Conservation (phyloP, 2,888 invertebrate species). For the Teleiodes luculella region DNA sequence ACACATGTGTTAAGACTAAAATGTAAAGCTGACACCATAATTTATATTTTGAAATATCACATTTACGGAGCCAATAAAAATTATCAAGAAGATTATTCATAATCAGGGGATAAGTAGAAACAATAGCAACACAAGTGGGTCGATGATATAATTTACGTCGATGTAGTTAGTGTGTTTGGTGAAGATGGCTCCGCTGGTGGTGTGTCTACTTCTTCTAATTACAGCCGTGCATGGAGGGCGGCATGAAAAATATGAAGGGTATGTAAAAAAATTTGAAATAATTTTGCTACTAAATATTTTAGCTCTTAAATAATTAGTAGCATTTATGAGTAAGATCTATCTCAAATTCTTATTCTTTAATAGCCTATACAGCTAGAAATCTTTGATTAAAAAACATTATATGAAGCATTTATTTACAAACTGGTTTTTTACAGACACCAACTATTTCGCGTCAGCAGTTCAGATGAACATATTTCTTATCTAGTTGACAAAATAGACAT, state of each 20-base stretch:
- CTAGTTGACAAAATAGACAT: constrained; percentile 53
- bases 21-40: too few species aligned
- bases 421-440: constrained; percentile 48
- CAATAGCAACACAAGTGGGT: neutral
- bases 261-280: too few species aligned
- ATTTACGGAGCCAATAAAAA: constrained; percentile 3
- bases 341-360: too few species aligned
- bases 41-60: too few species aligned
- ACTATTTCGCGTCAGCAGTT: constrained; percentile 52
- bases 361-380: too few species aligned
- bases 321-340: too few species aligned
- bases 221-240: constrained; percentile 40
- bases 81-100: constrained; percentile 10
- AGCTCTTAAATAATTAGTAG: too few species aligned
- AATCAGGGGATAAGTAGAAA: neutral
- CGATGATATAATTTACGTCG: neutral
- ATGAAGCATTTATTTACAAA: neutral
- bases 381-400: too few species aligned
- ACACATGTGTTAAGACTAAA: too few species aligned
- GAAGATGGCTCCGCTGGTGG: constrained; percentile 46
- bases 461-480: constrained; percentile 38
- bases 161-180: too few species aligned
- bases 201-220: constrained; percentile 41
- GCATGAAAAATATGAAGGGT: constrained; percentile 71
- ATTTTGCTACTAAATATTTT: too few species aligned